A percentile compares a stretch with the other conserved stretches of the same genome.
Conservation (phyloP, 2,113 vertebrate genomes). For the Silurus asotus region DNA sequence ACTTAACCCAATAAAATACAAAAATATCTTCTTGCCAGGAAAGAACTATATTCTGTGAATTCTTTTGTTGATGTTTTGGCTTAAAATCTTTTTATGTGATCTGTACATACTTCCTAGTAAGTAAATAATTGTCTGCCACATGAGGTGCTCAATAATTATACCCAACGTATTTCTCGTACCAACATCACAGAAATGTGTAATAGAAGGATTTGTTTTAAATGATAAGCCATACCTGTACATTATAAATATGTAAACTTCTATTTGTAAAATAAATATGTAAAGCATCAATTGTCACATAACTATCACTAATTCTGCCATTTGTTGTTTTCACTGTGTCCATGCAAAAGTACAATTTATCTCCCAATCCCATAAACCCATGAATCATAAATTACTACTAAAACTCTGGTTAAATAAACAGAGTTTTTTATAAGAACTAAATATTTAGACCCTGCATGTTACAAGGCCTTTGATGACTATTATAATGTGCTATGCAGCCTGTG, state of each 20-base stretch:
- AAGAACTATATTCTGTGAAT: not conserved
- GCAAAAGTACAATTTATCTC: constrained; percentile 5
- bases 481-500: not conserved
- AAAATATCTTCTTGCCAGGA: constrained; percentile 45
- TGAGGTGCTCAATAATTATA: too few species aligned
- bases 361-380: not conserved
- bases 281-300: not conserved
- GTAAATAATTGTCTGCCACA: not conserved
- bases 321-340: not conserved
- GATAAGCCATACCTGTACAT: not conserved
- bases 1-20: constrained; percentile 48
- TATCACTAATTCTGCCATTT: not conserved
- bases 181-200: not conserved
- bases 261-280: not conserved
- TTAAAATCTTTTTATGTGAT: not conserved
- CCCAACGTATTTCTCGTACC: not conserved
- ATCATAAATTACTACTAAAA: constrained; percentile 11
- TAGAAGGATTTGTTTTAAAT: not conserved
- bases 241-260: not conserved
- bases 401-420: not conserved
- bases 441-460: not conserved
- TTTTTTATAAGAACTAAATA: constrained; percentile 8
- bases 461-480: constrained; percentile 13
- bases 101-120: not conserved
- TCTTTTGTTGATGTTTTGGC: not conserved